Base-by-base conservation (phyloP, 64 coral and sea anemone species). In the Pachyseris speciosa region DNA sequence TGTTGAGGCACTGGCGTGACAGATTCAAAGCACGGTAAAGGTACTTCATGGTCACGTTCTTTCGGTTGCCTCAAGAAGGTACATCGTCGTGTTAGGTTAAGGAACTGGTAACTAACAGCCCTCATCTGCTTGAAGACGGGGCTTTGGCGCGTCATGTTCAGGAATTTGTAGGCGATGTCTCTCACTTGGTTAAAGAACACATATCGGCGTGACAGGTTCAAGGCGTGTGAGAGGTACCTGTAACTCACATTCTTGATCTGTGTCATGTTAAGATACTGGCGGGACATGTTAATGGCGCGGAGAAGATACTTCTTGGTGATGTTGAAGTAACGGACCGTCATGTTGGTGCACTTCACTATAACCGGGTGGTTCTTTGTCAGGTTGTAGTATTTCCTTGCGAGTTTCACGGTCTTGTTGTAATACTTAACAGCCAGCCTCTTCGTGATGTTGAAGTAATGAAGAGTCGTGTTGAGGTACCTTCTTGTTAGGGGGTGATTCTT, bases 381-480 rank as follows among this genome's bases (percentile, higher is more conserved):
- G 22, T 44, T 93, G 61, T 90, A 96, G 37, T 78, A 61, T 7
- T 69, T 90, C 34, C 60, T 93, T 25, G 43, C 17, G 38, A 94
- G 19, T 53, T 36, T 81, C 24, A n/a, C 3, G 2, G 36, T 61
- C 53, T 40, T 81, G 30, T 81, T 53, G 20, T 37, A 32, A 24
- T 81, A 78, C 26, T 80, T 37, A 28, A 63, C 34, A 12, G 83
- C 25, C 39, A 93, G 63, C 4, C 79, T 45, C 15, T 42, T 85
- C 13, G 95, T 89, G 15, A 90, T 79, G 63, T 89, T 90, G 69
- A 86, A 79, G 49, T 84, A 90, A 36, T 93, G 95, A 22, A 73
- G 12, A 47, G 90, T 96, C 20, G n/a, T 42, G 68, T 86, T 89
- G 6, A 75, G 43, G 22, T 53, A 68, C 27, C 80, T 19, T 49